Base-by-base conservation (phyloP, 2,113 vertebrate genomes). In the Rhagologus leucostigma region DNA sequence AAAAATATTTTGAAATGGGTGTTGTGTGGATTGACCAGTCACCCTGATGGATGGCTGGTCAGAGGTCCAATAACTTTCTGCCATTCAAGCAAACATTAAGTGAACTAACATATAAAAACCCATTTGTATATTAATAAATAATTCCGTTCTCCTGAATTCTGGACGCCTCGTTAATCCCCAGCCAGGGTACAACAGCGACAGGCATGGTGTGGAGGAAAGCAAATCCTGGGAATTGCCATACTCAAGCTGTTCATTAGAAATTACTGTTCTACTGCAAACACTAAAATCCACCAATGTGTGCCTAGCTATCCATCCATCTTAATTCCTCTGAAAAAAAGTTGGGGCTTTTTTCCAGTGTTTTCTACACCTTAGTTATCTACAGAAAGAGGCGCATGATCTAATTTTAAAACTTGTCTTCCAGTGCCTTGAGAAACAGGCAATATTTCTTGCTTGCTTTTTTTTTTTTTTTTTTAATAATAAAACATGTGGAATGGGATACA, bases 291-390 rank as follows among this genome's bases (percentile, higher is more conserved):
- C 14, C 2, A 3, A 33, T 70, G 9, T 1, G 10, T 42, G 3
- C 24, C 83, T 50, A 23, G 14, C 63, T 85, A 24, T n/a, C 27
- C 44, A 77, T 30, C 15, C 50, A 23, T 7, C 3, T 81, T 70
- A 56, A 71, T 33, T 35, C 33, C 22, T 42, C 26, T 56, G 8
- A 60, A 86, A 78, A 42, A n/a, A 57, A 55, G 19, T 23, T 64
- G 8, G 0, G 7, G 0, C 9, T 5, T 12, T 56, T 57, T 63
- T 16, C 1, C 8, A 49, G 14, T 39, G 27, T 62, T 73, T 73
- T 32, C 24, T 56, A 18, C 5, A 26, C 8, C 15, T 56, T 50
- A 53, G 6, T 64, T 69, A n/a, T 16, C 29, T 77, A 46, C 22
- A 69, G 41, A 41, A 75, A 64, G 14, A 68, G 11, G 9, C 3